Percentiles rank a stretch among this genome's conserved stretches.
These are phyloP conservation scores for Alfaro cultratus DNA, from an alignment of 2,797 vertebrate genomes.

Conservation along the genomic window DNA sequence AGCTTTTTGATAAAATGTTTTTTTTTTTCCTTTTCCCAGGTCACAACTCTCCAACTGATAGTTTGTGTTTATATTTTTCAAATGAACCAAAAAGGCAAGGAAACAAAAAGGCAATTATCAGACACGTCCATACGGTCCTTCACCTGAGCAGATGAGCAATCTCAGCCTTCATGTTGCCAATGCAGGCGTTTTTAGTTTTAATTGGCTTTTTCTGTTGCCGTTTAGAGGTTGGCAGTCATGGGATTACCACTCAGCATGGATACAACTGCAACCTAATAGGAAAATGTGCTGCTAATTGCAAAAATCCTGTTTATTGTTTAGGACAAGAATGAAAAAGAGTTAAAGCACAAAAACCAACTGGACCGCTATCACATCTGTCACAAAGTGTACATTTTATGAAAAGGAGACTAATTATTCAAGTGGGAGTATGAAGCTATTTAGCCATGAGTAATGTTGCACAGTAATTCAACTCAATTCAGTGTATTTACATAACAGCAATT, in stretches of 20 bases:
- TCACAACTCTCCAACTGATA: neutral
- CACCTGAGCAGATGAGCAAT: constrained; percentile 1
- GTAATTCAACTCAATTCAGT: neutral
- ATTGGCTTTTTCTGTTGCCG: neutral
- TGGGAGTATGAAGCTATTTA: neutral
- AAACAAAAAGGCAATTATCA: constrained; percentile 3
- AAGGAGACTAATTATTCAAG: neutral
- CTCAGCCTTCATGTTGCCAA: neutral
- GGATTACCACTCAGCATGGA: neutral
- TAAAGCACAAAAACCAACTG: neutral
- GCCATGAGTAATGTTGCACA: neutral
- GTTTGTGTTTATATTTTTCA: neutral
- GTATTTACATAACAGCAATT: neutral
- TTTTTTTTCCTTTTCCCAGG: neutral
- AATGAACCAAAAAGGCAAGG: neutral
- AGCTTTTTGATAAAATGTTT: neutral
- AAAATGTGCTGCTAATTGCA: neutral
- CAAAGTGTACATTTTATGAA: neutral
- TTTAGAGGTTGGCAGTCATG: neutral
- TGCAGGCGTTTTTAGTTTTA: neutral
- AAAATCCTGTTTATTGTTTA: constrained; percentile 3
- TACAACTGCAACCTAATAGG: neutral
- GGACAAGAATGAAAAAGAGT: neutral
- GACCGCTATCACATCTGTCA: neutral
- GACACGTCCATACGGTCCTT: neutral